Conservation (phyloP, 2,888 invertebrate species). For the Standfussiana lucernea region DNA sequence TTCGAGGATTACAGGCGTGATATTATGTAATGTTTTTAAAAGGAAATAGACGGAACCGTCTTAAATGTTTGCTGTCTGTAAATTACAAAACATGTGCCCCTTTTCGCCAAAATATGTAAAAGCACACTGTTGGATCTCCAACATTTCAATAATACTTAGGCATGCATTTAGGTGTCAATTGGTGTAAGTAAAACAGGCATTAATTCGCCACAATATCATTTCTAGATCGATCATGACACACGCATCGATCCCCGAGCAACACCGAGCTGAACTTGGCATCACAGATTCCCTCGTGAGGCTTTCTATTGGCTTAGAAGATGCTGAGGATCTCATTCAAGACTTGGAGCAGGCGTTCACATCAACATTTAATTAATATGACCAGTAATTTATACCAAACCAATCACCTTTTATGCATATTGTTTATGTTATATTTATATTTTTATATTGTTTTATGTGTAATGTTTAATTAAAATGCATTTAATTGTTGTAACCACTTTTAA, state of each 20-base stretch:
- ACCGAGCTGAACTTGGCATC: conserved; percentile 94
- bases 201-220: neutral
- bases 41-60: neutral
- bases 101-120: too few relatives aligned
- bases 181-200: neutral
- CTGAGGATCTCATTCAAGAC: conserved; percentile 96
- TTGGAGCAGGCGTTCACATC: conserved; percentile 94
- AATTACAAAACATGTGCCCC: too few relatives aligned
- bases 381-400: neutral
- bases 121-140: neutral
- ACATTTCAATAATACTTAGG: neutral
- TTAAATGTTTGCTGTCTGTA: too few relatives aligned
- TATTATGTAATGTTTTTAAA: neutral
- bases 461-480: conserved; percentile 5
- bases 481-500: neutral
- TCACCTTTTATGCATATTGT: neutral
- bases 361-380: conserved; percentile 72
- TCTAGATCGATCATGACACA: conserved; percentile 45
- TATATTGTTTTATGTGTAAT: too few relatives aligned
- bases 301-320: conserved; percentile 97
- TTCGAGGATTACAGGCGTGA: too few relatives aligned
- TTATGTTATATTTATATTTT: too few relatives aligned
- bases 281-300: conserved; percentile 95
- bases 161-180: neutral
- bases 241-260: conserved; percentile 25